Percentiles rank a stretch among this genome's conserved stretches.
These are phyloP conservation scores for Eupithecia insigniata DNA, from an alignment of 2,888 invertebrate genomes.

Conservation along the genomic window DNA sequence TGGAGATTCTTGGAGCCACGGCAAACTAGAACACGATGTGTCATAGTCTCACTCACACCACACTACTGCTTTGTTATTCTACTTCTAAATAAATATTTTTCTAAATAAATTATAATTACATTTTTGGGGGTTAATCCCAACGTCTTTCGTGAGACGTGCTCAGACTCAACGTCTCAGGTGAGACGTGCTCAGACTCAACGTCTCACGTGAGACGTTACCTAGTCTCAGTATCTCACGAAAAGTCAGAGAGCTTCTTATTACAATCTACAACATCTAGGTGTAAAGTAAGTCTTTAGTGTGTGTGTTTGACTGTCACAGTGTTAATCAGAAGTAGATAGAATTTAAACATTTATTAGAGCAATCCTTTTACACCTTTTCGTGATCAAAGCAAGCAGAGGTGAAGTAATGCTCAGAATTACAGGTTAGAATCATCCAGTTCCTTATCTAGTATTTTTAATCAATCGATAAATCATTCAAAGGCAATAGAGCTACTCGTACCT, in stretches of 20 bases:
- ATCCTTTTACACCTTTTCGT: not conserved
- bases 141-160: too few species aligned
- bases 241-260: too few species aligned
- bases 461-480: slow-evolving; percentile 28
- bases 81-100: not conserved
- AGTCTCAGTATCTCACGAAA: too few species aligned
- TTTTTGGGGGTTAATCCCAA: too few species aligned
- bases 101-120: too few species aligned
- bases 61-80: not conserved
- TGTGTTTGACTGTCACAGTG: not conserved
- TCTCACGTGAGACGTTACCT: too few species aligned
- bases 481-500: slow-evolving; percentile 24
- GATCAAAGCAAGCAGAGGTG: not conserved
- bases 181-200: too few species aligned
- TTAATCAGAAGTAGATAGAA: not conserved
- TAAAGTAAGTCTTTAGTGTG: not conserved
- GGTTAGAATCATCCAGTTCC: not conserved
- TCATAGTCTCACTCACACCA: too few species aligned
- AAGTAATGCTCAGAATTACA: not conserved
- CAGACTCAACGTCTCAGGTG: too few species aligned
- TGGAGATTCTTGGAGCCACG: not conserved
- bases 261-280: too few species aligned
- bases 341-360: not conserved
- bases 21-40: too few species aligned
- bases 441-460: not conserved